A percentile compares a stretch with the other conserved stretches of the same genome.
Evolutionary conservation across 1,140 invertebrate species (phyloP).

Genomic region (Brachionus manjavacas): DNA sequence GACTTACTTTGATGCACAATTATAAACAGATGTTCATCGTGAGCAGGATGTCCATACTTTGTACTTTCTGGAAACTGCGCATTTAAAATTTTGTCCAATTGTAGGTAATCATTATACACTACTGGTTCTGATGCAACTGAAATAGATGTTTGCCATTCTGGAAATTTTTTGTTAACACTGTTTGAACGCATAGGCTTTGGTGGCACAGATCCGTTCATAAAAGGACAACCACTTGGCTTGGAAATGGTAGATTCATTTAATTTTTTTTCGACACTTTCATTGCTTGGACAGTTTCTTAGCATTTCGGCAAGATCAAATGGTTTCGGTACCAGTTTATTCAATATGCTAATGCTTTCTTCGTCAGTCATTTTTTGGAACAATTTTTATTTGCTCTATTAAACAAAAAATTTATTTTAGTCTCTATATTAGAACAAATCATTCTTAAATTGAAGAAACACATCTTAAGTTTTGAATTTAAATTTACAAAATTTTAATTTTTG

Average conservation of each 20-base stretch:
- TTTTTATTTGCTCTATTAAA: neutral
- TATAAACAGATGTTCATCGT: constrained; percentile 96
- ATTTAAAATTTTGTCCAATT: constrained; percentile 77
- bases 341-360: constrained; percentile 31
- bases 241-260: neutral
- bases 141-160: constrained; percentile 42
- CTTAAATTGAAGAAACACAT: neutral
- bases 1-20: constrained; percentile 87
- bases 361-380: constrained; percentile 13
- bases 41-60: constrained; percentile 68
- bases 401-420: neutral
- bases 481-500: neutral
- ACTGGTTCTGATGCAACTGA: constrained; percentile 41
- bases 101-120: constrained; percentile 45
- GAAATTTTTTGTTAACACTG: constrained; percentile 41
- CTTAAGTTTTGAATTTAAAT: neutral
- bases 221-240: neutral
- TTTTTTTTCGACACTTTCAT: neutral
- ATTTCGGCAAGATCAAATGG: neutral
- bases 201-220: neutral
- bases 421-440: neutral
- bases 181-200: neutral
- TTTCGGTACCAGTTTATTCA: constrained; percentile 7
- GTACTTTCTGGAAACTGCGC: constrained; percentile 77
- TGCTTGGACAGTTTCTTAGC: neutral